Conservation (phyloP, 2,113 vertebrate species). For the Boleophthalmus pectinirostris region DNA sequence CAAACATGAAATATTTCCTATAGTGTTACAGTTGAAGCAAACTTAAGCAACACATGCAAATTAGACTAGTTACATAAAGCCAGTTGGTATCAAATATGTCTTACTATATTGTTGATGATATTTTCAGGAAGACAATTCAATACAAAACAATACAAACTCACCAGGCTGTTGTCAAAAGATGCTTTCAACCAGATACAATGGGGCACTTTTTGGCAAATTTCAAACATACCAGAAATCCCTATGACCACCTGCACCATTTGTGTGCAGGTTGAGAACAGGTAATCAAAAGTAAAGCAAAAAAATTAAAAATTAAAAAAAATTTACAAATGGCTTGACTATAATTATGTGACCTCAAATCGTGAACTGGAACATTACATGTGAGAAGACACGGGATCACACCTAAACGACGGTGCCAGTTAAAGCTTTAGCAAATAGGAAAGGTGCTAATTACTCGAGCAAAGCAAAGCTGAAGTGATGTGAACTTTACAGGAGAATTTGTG, state of each 20-base stretch:
- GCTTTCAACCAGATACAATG: too few relatives aligned
- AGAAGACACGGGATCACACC: constrained; percentile 47
- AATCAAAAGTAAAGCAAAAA: neutral
- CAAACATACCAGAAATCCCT: too few relatives aligned
- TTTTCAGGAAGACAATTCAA: too few relatives aligned
- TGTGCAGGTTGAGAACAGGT: too few relatives aligned
- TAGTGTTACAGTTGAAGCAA: neutral
- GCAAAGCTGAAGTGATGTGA: constrained; percentile 10
- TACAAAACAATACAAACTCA: too few relatives aligned
- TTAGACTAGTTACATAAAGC: neutral
- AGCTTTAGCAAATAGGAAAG: constrained; percentile 36
- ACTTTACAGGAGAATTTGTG: neutral
- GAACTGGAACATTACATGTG: constrained; percentile 10
- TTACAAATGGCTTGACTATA: neutral
- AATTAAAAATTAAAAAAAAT: too few relatives aligned
- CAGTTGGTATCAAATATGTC: too few relatives aligned
- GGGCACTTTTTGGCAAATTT: too few relatives aligned
- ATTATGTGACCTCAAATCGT: neutral
- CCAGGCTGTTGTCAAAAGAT: too few relatives aligned
- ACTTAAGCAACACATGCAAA: neutral
- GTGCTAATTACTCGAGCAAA: constrained; percentile 57
- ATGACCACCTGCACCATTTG: too few relatives aligned
- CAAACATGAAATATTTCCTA: neutral
- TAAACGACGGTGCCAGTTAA: constrained; percentile 31
- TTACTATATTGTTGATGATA: too few relatives aligned